phyloP scores from a whole-genome alignment of 2,888 invertebrate genomes.

The Exocentrus adspersus region DNA sequence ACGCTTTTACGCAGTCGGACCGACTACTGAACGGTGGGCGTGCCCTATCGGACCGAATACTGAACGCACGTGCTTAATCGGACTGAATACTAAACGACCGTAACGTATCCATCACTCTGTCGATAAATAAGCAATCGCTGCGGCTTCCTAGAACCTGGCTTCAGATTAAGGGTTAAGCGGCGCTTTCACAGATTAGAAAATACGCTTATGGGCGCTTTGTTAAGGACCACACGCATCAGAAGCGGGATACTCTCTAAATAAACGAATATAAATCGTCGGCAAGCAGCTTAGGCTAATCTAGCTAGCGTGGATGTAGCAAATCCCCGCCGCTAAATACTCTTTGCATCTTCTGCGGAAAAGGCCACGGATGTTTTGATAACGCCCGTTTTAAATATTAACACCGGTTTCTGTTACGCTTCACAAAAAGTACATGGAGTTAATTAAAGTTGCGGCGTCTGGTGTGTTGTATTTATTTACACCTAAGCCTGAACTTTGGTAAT shows the following conservation, averaged over 20 bases:
- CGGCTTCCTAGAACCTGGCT: too few relatives aligned
- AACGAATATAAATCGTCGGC: constrained; percentile 20
- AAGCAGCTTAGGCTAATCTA: constrained; percentile 17
- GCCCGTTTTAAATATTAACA: not conserved
- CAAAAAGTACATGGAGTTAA: too few relatives aligned
- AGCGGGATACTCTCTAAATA: constrained; percentile 9
- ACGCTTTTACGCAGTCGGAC: too few relatives aligned
- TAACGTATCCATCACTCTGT: too few relatives aligned
- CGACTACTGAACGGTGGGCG: too few relatives aligned
- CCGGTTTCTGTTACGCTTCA: not conserved
- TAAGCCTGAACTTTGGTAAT: too few relatives aligned
- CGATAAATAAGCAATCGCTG: too few relatives aligned
- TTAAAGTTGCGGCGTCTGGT: not conserved
- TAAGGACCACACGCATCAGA: constrained; percentile 14
- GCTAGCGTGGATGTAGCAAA: not conserved
- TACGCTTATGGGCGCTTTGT: not conserved
- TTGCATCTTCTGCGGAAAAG: not conserved
- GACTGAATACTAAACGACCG: too few relatives aligned
- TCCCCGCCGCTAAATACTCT: constrained; percentile 2
- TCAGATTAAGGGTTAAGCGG: too few relatives aligned
- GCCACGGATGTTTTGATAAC: not conserved
- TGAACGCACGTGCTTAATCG: too few relatives aligned
- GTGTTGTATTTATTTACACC: not conserved
- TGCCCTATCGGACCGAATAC: too few relatives aligned
- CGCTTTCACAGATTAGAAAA: not conserved